These are phyloP conservation scores for Etia nguti DNA, from an alignment of 2,113 vertebrate species.

Conservation along the genomic window DNA sequence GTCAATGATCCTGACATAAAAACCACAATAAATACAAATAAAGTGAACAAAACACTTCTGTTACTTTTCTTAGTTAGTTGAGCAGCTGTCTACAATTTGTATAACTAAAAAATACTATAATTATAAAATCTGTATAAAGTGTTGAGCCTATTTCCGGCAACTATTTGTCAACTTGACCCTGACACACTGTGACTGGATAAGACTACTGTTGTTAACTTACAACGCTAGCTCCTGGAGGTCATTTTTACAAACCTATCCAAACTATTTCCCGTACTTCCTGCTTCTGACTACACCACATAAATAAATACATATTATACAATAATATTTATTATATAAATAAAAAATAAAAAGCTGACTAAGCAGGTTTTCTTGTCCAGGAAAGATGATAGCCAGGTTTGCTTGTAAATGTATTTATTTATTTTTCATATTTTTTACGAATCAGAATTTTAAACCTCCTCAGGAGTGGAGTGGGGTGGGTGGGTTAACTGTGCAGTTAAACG, in stretches of 20 bases:
- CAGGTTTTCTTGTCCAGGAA: neutral
- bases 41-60: neutral
- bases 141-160: neutral
- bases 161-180: neutral
- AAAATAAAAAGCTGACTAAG: neutral
- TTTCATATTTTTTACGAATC: neutral
- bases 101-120: neutral
- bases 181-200: neutral
- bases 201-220: neutral
- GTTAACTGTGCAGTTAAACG: neutral
- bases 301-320: neutral
- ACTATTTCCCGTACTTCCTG: neutral
- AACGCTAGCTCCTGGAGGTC: neutral
- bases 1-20: neutral
- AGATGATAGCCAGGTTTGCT: neutral
- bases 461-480: neutral
- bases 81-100: neutral
- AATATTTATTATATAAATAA: neutral
- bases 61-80: neutral
- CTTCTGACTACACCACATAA: neutral
- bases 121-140: neutral
- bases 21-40: neutral
- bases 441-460: neutral
- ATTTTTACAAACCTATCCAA: neutral
- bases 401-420: neutral